phyloP scores from a whole-genome alignment of 2,113 vertebrate genomes.

The Nematolebias whitei region DNA sequence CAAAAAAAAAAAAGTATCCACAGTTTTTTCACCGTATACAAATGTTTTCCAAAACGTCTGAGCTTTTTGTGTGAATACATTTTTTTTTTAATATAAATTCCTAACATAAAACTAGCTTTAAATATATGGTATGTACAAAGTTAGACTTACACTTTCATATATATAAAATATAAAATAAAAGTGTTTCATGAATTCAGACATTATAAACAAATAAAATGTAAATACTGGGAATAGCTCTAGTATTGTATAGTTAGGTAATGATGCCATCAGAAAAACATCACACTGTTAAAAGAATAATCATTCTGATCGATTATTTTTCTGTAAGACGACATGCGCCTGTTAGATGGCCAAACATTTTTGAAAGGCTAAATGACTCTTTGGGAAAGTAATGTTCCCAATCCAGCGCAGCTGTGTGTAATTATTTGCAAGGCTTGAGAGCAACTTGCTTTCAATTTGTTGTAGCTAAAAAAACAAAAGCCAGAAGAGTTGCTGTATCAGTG shows the following conservation, averaged over 20 bases:
- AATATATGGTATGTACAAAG: no score
- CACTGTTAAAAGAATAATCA: neutral
- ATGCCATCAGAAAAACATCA: neutral
- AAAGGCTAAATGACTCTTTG: slow-evolving; percentile 35
- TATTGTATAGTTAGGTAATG: neutral
- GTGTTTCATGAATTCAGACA: neutral
- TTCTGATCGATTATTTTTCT: slow-evolving; percentile 2
- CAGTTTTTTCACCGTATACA: no score
- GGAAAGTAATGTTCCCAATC: slow-evolving; percentile 37
- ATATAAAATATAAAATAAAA: neutral
- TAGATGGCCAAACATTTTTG: slow-evolving; percentile 10
- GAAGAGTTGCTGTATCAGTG: neutral
- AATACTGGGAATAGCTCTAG: neutral
- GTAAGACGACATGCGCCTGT: slow-evolving; percentile 9
- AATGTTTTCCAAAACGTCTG: slow-evolving; percentile 3
- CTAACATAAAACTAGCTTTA: neutral
- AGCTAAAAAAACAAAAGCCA: neutral
- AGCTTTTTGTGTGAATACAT: slow-evolving; percentile 2
- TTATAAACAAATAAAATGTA: neutral
- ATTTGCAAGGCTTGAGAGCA: slow-evolving; percentile 41
- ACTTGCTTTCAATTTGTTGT: slow-evolving; percentile 14
- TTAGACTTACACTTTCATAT: neutral
- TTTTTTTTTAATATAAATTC: slow-evolving; percentile 14
- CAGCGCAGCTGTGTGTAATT: slow-evolving; percentile 42
- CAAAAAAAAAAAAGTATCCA: no score